A percentile compares a stretch with the other conserved stretches of the same genome.
These are phyloP conservation scores for Conus ventricosus DNA, from an alignment of 1,140 invertebrate genomes.

Conservation along the genomic window DNA sequence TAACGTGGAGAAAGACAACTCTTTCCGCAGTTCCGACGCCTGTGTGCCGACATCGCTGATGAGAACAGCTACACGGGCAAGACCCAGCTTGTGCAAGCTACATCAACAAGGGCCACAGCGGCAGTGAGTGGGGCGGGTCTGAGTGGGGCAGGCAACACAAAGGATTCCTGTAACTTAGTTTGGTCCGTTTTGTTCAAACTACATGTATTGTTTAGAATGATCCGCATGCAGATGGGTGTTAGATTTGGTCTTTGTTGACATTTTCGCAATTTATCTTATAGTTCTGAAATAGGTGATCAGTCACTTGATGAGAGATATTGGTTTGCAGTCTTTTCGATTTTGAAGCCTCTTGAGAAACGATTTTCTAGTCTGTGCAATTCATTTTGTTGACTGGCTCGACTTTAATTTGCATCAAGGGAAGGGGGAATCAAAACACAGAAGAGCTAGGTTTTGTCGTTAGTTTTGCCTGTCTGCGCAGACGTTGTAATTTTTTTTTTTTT, in stretches of 20 bases:
- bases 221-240: not conserved
- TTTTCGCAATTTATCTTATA: too few species aligned
- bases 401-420: too few species aligned
- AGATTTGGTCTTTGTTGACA: not conserved
- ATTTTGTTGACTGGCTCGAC: too few species aligned
- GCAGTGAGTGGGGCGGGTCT: slow-evolving; percentile 53
- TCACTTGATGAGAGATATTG: too few species aligned
- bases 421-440: too few species aligned
- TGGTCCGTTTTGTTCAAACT: not conserved
- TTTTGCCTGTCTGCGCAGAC: too few species aligned
- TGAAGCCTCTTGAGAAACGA: too few species aligned
- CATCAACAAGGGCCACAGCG: slow-evolving; percentile 80
- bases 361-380: too few species aligned
- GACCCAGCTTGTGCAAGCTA: slow-evolving; percentile 84
- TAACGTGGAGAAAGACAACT: slow-evolving; percentile 68
- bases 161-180: not conserved
- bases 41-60: slow-evolving; percentile 86
- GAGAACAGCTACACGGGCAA: slow-evolving; percentile 88
- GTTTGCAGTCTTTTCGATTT: too few species aligned
- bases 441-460: too few species aligned
- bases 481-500: too few species aligned
- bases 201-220: not conserved
- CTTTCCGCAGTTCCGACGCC: slow-evolving; percentile 85
- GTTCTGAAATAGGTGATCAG: too few species aligned
- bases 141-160: not conserved